Evolutionary conservation across 2,888 invertebrate species (phyloP), one percentile per base, ranked within the genome.

Genomic region (Dynastes maya): DNA sequence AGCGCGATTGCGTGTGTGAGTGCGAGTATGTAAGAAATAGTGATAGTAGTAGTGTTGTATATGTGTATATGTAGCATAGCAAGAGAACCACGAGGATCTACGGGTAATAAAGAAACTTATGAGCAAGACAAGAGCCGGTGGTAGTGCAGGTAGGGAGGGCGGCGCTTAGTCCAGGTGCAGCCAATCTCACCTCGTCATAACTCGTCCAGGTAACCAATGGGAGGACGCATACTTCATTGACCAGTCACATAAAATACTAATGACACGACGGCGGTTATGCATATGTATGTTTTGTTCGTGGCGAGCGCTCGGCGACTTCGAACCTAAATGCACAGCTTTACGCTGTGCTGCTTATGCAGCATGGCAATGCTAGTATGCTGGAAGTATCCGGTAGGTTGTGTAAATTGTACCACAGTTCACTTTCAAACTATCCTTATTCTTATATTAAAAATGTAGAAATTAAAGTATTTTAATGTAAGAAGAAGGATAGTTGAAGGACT

Each of bases 151-250:
- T 81, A 85, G 83, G 85, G 85, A 85, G 86, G 89, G 88, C 88
- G 88, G 88, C 86, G 85, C 88, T 84, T 84, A 82, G 82, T 83
- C 84, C 86, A 86, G 87, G 88, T 88, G 86, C 83, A 88, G 86
- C 89, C 88, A 89, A 89, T 89, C 88, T 89, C 87, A 86, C 87
- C 87, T 88, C 88, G 86, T 88, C 88, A 89, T 89, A 89, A 89
- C 88, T 88, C 86, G 87, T 86, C 85, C 86, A 84, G 83, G 83
- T 86, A 84, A 84, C 89, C 89, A 88, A 89, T 88, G 85, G 86
- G 84, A 83, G 84, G 82, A 84, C 85, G 86, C 86, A 88, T 88
- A 86, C 86, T 86, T 88, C 88, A 87, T 87, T 88, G 87, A 88
- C 88, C 88, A 86, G 85, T 87, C 87, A 85, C 87, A 88, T 88